Evolutionary conservation across 2,113 vertebrate species (phyloP).

Genomic region (Cygnus buccinator): DNA sequence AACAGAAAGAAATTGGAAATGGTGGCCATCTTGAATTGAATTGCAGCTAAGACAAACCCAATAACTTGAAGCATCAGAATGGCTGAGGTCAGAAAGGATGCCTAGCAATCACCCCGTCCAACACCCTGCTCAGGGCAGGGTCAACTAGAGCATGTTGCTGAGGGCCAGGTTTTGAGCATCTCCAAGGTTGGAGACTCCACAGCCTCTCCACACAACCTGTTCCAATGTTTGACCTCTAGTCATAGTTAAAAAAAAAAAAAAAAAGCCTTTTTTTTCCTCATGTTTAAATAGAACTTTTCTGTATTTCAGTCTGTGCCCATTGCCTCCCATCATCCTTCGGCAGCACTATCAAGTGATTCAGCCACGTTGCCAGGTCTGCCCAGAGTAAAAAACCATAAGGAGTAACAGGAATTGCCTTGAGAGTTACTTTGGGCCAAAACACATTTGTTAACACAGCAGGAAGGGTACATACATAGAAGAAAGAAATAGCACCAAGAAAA

Average conservation of each 20-base stretch:
- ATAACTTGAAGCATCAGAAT: not conserved
- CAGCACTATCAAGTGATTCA: not conserved
- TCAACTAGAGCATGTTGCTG: not conserved
- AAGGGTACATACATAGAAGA: not conserved
- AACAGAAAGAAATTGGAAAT: not conserved
- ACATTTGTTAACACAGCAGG: not conserved
- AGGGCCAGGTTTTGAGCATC: not conserved
- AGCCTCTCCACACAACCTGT: fast-evolving
- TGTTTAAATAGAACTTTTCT: not conserved
- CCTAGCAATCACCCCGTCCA: not conserved
- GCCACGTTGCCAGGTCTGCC: not conserved
- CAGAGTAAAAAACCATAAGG: fast-evolving
- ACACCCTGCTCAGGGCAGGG: not conserved
- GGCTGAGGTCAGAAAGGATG: not conserved
- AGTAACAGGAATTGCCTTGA: not conserved
- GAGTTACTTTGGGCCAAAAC: not conserved
- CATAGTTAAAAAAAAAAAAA: not conserved
- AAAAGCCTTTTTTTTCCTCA: not conserved
- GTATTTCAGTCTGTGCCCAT: not conserved
- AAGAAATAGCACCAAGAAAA: not conserved
- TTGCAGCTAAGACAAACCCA: not conserved
- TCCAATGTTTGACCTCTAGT: not conserved
- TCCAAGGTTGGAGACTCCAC: not conserved
- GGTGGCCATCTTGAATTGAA: not conserved
- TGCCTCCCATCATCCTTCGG: not conserved